These are phyloP conservation scores for Rhinichthys osculus DNA, from an alignment of 2,797 vertebrate species.

Conservation along the genomic window DNA sequence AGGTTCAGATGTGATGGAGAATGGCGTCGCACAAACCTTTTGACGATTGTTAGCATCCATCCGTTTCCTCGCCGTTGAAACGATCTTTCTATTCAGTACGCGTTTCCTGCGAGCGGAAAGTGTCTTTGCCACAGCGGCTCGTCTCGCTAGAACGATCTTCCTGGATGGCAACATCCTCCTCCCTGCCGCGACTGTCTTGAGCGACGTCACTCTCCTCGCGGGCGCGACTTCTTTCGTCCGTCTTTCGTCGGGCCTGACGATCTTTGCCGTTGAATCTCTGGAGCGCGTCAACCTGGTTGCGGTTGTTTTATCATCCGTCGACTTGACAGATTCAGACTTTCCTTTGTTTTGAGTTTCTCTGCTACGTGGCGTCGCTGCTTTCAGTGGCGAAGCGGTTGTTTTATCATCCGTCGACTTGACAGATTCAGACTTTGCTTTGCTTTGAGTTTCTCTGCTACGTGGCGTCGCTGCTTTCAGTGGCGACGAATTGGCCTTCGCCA, in stretches of 20 bases:
- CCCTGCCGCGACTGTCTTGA: neutral
- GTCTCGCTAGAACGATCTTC: neutral
- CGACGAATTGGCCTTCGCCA: neutral
- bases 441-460: neutral
- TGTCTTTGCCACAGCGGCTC: neutral
- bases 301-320: neutral
- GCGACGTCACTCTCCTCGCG: neutral
- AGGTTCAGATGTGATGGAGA: neutral
- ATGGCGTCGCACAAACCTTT: conserved; percentile 3
- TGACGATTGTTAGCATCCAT: neutral
- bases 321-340: neutral
- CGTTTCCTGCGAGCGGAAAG: conserved; percentile 5
- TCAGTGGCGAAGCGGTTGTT: neutral
- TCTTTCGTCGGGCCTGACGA: neutral
- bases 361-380: neutral
- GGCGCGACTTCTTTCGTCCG: neutral
- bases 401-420: neutral
- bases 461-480: neutral
- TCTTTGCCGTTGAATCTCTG: neutral
- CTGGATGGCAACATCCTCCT: neutral
- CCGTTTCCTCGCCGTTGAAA: neutral
- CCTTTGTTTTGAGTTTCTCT: neutral
- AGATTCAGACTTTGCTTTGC: neutral
- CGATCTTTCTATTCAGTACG: neutral
- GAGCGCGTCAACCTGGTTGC: neutral